Evolutionary conservation across 2,113 vertebrate species (phyloP).

Genomic region (Numida meleagris): DNA sequence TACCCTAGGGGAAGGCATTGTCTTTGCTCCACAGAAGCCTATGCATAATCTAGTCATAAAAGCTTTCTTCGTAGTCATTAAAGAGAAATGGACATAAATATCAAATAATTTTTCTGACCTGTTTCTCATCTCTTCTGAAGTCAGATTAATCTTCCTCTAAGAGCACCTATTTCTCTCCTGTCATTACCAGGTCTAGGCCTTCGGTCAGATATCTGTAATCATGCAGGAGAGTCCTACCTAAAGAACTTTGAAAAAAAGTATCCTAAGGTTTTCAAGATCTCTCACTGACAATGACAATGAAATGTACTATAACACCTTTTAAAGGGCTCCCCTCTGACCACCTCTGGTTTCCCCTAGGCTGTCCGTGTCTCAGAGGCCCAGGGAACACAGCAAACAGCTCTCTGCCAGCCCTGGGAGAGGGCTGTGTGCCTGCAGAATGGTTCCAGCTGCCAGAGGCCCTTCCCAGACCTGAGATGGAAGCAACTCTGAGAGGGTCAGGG

Average conservation of each 20-base stretch:
- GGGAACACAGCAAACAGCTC: not conserved
- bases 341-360: not conserved
- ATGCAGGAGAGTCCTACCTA: not conserved
- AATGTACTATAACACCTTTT: not conserved
- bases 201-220: not conserved
- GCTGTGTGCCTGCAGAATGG: no score
- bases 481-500: not conserved
- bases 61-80: not conserved
- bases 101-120: not conserved
- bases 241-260: not conserved
- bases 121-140: not conserved
- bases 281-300: not conserved
- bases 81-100: not conserved
- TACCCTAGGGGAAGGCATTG: no score
- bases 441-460: not conserved
- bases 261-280: not conserved
- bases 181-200: not conserved
- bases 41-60: not conserved
- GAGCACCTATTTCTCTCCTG: not conserved
- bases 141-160: not conserved
- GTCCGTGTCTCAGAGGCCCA: not conserved
- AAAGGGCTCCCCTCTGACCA: not conserved
- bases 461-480: not conserved
- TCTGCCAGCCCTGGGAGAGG: not conserved
- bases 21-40: not conserved